A percentile compares a stretch with the other conserved stretches of the same genome.
phyloP scores from a whole-genome alignment of 2,888 invertebrate genomes.

The Lissonota sp. region DNA sequence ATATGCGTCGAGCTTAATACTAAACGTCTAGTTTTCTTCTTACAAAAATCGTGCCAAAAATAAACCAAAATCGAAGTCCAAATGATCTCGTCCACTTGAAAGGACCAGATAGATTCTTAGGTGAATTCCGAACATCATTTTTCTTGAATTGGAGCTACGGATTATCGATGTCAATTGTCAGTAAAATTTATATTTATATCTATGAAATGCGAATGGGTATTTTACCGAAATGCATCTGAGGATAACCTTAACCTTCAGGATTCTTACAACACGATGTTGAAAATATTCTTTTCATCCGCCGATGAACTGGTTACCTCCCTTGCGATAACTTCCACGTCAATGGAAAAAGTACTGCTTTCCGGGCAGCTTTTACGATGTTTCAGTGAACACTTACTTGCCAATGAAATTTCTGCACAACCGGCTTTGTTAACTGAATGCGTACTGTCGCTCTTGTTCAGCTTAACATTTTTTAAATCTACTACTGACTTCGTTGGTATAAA shows the following conservation, averaged over 20 bases:
- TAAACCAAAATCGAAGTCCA: no score
- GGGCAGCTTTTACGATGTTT: slow-evolving; percentile 49
- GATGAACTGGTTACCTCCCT: neutral
- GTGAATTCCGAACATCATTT: no score
- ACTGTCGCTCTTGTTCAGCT: slow-evolving; percentile 63
- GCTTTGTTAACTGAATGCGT: slow-evolving; percentile 30
- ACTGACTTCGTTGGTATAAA: slow-evolving; percentile 65
- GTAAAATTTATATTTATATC: no score
- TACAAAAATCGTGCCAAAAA: no score
- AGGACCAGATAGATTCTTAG: no score
- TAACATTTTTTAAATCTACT: slow-evolving; percentile 69
- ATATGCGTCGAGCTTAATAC: no score
- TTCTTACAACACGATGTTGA: neutral
- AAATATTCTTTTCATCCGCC: neutral
- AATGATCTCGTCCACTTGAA: no score
- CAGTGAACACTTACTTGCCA: neutral
- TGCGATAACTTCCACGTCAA: slow-evolving; percentile 57
- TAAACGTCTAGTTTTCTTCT: no score
- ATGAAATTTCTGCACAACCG: slow-evolving; percentile 6
- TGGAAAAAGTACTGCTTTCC: slow-evolving; percentile 49
- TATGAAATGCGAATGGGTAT: no score
- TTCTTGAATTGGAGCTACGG: no score
- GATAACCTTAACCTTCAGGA: slow-evolving; percentile 37
- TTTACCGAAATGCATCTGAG: no score
- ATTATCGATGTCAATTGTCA: no score